Conservation (phyloP, 2,797 vertebrate genomes). For the Octomys mimax region DNA sequence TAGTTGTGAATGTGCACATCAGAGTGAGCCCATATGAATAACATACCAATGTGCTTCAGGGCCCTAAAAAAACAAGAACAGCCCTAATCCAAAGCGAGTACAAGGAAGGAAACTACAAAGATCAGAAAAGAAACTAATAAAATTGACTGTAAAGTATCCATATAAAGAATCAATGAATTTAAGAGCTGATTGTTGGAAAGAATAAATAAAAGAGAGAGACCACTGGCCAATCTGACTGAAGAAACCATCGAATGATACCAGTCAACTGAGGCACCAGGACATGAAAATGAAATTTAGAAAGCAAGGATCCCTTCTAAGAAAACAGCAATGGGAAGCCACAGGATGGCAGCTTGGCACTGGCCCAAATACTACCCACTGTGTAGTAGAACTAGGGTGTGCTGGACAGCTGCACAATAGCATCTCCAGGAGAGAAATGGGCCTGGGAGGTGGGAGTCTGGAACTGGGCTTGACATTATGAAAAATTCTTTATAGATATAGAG, state of each 20-base stretch:
- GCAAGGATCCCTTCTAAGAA: neutral
- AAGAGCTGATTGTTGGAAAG: too few species aligned
- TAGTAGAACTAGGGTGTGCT: neutral
- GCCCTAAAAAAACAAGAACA: neutral
- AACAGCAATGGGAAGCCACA: neutral
- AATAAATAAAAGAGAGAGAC: too few species aligned
- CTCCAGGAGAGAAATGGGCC: neutral
- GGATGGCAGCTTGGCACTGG: neutral
- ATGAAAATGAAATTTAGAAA: neutral
- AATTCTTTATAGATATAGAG: neutral
- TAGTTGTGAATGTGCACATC: neutral
- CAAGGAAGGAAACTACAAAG: neutral
- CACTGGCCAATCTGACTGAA: neutral
- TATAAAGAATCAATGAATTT: too few species aligned
- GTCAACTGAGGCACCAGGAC: neutral
- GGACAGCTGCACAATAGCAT: neutral
- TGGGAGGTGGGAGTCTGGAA: neutral
- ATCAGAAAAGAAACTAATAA: too few species aligned
- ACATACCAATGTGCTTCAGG: neutral
- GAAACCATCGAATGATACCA: neutral
- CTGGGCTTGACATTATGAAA: neutral
- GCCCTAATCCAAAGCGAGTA: neutral
- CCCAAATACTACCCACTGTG: neutral
- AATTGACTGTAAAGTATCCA: too few species aligned
- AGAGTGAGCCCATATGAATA: neutral